Evolutionary conservation across 2,797 vertebrate genomes (phyloP), one percentile per base, ranked within the genome.

Genomic region (Peromyscus melanophrys): DNA sequence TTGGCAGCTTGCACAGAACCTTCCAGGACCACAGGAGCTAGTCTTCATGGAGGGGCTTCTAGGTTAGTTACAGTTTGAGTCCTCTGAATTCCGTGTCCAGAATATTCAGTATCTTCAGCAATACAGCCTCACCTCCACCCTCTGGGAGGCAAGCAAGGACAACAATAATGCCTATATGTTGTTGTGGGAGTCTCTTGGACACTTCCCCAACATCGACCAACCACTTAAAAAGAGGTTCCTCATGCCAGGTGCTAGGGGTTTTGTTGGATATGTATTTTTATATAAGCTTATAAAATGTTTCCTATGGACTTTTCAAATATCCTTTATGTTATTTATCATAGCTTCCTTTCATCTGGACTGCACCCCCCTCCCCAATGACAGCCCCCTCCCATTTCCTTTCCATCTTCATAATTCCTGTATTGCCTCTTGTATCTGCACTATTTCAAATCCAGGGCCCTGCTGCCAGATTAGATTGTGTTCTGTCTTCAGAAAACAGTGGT

Each of bases 361-460:
- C 43, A 49, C 43, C 9, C 46, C 43, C 76, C 29, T 78, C 29
- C 29, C 29, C 29, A 77, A 9, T 31, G 29, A 31, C 3, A 31
- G 29, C 29, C 16, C 4, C 29, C 43, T 77, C 46, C 75, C 46
- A 78, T 78, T 78, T 49, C 29, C 76, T 81, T 78, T 93, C 71
- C 31, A 34, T 76, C 31, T 23, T 71, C 1, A 29, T 4, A 46
- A 43, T 46, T 25, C 25, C 40, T 29, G 40, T 14, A 29, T 27
- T 29, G 6, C 40, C 73, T 76, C 73, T 93, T 88, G 94, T 95
- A 40, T 93, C 52, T 71, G n/a, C 7, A 55, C 14, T 63, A 61
- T 31, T 82, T 90, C 29, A 88, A 85, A 87, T 55, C 37, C 12
- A 75, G 43, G 29, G 73, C 59, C 37, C 27, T 57, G 12, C 75